Base-by-base conservation (phyloP, 2,888 invertebrate species). In the Chrysomela aeneicollis region DNA sequence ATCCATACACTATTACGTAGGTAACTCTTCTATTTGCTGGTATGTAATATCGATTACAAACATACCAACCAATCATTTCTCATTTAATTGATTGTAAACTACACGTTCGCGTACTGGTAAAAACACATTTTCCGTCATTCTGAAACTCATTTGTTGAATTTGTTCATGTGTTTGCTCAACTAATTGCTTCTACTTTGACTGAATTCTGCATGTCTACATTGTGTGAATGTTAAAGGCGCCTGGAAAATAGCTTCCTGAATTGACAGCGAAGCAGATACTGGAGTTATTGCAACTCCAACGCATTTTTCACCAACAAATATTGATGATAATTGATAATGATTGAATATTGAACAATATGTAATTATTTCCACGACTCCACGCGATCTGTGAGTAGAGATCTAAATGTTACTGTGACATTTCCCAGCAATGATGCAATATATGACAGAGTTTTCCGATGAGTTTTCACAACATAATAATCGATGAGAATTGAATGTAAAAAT, bases 131-230 rank as follows among this genome's bases (percentile, higher is more conserved):
- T 74, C 69, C 72, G 73, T 76, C 73, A 69, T 74, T 74, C 75
- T 74, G 74, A 73, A 72, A 76, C 74, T 72, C 76, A 77, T 76
- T 76, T 42, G 42, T 42, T 42, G 42, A 42, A 42, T 42, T 42
- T 76, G 75, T 76, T 74, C 72, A 71, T 73, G 70, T 75, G 75
- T 74, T 77, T 73, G 76, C 71, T 71, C 69, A 72, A 73, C 73
- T 77, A 77, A 77, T 77, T 77, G 74, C 75, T 77, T 73, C 64
- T 66, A 70, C 72, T 68, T 67, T 68, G 66, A 71, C 69, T 68
- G 68, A 69, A 72, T 72, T 68, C 69, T 67, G 68, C 70, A 70
- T 69, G 72, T 42, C 42, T 42, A 42, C 42, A 42, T 26, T 26
- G 26, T 42, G 42, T 15, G 42, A 42, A 72, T 70, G 73, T 71